Evolutionary conservation across 2,113 vertebrate species (phyloP).

Genomic region (Ailuropoda melanoleuca): DNA sequence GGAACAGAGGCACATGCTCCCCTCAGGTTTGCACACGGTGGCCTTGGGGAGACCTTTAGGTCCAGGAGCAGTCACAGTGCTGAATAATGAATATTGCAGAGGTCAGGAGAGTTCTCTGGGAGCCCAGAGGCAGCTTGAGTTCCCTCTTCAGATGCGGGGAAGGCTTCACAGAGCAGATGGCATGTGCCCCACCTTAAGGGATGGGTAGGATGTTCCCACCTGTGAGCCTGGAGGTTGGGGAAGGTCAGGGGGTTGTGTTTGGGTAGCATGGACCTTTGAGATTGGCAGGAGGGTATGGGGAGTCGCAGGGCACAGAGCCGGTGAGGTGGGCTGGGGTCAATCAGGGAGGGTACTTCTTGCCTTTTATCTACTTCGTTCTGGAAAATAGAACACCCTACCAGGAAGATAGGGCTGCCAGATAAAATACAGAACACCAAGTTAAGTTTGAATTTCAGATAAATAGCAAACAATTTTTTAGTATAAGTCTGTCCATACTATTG

Average conservation of each 20-base stretch:
- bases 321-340: rapidly evolving
- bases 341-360: neutral
- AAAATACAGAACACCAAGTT: neutral
- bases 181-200: rapidly evolving
- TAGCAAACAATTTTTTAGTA: neutral
- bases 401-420: neutral
- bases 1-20: neutral
- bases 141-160: neutral
- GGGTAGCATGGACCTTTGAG: rapidly evolving
- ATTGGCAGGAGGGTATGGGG: too few species aligned
- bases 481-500: too few species aligned
- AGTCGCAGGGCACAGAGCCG: neutral
- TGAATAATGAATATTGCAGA: neutral
- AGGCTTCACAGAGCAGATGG: neutral
- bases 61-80: neutral
- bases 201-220: neutral
- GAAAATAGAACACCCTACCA: neutral
- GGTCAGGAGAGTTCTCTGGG: neutral
- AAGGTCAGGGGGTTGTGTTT: neutral
- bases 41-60: neutral
- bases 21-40: neutral
- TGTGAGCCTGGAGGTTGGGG: neutral
- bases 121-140: neutral
- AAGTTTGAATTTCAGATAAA: neutral
- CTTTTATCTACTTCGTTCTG: neutral